Base-by-base conservation (phyloP, 2,888 invertebrate species). In the Drosophila phalerata region DNA sequence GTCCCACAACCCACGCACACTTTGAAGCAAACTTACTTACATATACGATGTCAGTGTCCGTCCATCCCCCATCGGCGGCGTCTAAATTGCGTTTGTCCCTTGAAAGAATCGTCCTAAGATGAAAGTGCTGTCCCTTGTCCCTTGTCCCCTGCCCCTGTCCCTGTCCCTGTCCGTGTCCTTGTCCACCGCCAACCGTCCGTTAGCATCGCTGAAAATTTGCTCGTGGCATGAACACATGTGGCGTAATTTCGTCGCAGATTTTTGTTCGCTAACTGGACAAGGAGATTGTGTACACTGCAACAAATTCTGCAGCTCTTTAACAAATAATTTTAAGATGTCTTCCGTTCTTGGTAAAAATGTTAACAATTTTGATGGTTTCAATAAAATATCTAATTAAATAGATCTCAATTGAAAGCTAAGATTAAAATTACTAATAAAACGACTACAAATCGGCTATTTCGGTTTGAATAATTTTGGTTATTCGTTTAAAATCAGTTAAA, bases 201-300 rank as follows among this genome's bases (percentile, higher is more conserved):
- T 79, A 79, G 87, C 85, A 85, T 76, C 87, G 90, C 89, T 90
- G 78, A 84, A 83, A 90, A 88, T 83, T 86, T 89, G 86, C 88
- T 88, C 86, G 78, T 89, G 88, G 88, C 90, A 85, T 80, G 86
- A 86, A 81, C 90, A 89, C 89, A 90, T 88, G 90, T 89, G 90
- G 90, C 84, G 90, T 86, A 85, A 89, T 89, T 90, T 89, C 86
- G 88, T 90, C 84, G 89, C 88, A 89, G 86, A 85, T 88, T 89
- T 85, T 88, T 75, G 82, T 82, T 82, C 89, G 75, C 86, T 82
- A 89, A 84, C 89, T 85, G 90, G 89, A 83, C 89, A 90, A 85
- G 84, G 64, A 84, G 84, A 88, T 78, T 88, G 72, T 60, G 25
- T 88, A 73, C 90, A 86, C 86, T 81, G 71, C 56, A 17, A 40